phyloP scores from a whole-genome alignment of 2,113 vertebrate genomes.

The Rhinichthys klamathensis region DNA sequence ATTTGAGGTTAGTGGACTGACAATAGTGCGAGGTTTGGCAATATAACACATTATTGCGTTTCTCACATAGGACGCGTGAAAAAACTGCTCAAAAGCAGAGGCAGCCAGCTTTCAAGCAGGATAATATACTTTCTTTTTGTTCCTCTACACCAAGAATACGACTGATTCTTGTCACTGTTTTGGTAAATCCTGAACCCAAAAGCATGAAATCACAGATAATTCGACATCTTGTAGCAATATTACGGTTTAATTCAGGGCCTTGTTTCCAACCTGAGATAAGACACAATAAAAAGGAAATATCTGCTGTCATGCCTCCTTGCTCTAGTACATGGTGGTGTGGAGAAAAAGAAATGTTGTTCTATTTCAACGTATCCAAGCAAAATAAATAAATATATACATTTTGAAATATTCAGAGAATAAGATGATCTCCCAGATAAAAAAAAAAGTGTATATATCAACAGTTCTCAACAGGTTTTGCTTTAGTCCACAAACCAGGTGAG shows the following conservation, averaged over 20 bases:
- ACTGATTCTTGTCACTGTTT: slow-evolving; percentile 48
- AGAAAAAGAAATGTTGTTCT: background rate
- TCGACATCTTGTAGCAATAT: slow-evolving; percentile 39
- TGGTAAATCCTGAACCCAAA: slow-evolving; percentile 32
- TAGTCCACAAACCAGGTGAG: background rate
- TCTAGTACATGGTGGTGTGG: background rate
- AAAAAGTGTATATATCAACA: no score
- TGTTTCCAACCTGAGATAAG: slow-evolving; percentile 50
- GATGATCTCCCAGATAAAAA: background rate
- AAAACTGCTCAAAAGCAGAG: background rate
- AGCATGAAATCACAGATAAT: slow-evolving; percentile 48
- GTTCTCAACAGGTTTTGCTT: background rate
- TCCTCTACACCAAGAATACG: slow-evolving; percentile 20
- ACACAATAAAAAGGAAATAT: slow-evolving; percentile 46
- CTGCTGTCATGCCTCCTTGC: slow-evolving; percentile 32
- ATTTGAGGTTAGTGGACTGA: slow-evolving; percentile 74
- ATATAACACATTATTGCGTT: slow-evolving; percentile 77
- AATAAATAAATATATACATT: background rate
- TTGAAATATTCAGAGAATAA: slow-evolving; percentile 11
- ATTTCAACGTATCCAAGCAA: background rate
- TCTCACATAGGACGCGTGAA: slow-evolving; percentile 56
- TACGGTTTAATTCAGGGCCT: slow-evolving; percentile 46
- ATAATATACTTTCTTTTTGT: slow-evolving; percentile 28
- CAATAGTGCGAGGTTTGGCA: slow-evolving; percentile 75
- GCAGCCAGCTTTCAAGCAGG: background rate